phyloP scores from a whole-genome alignment of 2,113 vertebrate species.

The Passer domesticus region DNA sequence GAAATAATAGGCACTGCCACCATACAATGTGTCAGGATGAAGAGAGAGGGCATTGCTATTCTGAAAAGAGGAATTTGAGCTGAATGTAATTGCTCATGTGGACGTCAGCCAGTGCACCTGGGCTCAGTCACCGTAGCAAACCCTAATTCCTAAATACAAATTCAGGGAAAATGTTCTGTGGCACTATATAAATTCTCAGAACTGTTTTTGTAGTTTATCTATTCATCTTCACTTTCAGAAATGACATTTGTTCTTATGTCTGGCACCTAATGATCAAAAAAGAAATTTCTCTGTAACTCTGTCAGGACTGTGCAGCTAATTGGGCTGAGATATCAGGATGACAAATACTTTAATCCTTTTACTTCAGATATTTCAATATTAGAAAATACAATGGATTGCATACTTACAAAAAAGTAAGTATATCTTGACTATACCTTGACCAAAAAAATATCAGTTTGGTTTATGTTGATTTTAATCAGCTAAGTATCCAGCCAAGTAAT shows the following conservation, averaged over 20 bases:
- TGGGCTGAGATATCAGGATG: not conserved
- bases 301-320: not conserved
- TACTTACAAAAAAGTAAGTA: not conserved
- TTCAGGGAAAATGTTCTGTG: not conserved
- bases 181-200: not conserved
- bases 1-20: not conserved
- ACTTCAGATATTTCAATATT: not conserved
- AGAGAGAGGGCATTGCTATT: not conserved
- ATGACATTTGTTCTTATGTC: not conserved
- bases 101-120: constrained; percentile 34
- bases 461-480: not conserved
- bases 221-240: constrained; percentile 1
- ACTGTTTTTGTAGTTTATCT: not conserved
- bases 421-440: not conserved
- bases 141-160: not conserved
- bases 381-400: not conserved
- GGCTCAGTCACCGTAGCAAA: not conserved
- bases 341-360: not conserved
- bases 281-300: not conserved
- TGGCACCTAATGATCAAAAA: not conserved
- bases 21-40: not conserved
- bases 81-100: constrained; percentile 30
- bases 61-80: constrained; percentile 10
- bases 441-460: not conserved
- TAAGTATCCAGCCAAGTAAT: not conserved